Percentiles rank a stretch among this genome's conserved stretches.
Conservation (phyloP, 2,888 invertebrate species). For the Margaritifera margaritifera region DNA sequence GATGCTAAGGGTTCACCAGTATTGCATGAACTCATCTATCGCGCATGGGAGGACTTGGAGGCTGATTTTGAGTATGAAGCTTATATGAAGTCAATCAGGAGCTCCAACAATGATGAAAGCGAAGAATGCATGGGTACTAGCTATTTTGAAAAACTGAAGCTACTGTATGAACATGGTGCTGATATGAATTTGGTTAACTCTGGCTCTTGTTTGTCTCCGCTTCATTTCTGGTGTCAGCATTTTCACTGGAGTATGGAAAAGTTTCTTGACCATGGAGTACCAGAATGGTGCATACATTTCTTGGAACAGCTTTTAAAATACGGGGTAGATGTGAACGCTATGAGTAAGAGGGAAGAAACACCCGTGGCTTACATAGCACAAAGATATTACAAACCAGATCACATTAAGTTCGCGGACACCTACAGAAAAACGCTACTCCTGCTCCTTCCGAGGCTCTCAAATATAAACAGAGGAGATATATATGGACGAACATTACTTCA, state of each 20-base stretch:
- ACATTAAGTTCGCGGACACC: neutral
- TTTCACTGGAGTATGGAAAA: conserved; percentile 9
- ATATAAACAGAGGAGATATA: neutral
- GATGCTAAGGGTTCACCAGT: conserved; percentile 17
- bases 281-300: conserved; percentile 7
- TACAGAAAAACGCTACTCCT: too few relatives aligned
- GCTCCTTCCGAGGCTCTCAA: too few relatives aligned
- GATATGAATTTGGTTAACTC: conserved; percentile 11
- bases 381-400: conserved; percentile 12
- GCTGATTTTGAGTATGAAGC: conserved; percentile 12
- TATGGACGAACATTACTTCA: conserved; percentile 10
- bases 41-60: conserved; percentile 18
- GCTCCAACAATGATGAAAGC: too few relatives aligned
- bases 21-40: conserved; percentile 18
- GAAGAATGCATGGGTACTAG: neutral
- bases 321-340: conserved; percentile 7
- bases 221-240: conserved; percentile 15
- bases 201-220: conserved; percentile 4
- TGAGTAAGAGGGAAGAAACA: conserved; percentile 10
- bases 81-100: conserved; percentile 4
- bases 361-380: conserved; percentile 7
- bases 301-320: conserved; percentile 4
- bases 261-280: neutral
- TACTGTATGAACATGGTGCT: conserved; percentile 7
- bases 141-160: conserved; percentile 11